phyloP scores from a whole-genome alignment of 1,140 invertebrate genomes.

The Drosophila erecta region DNA sequence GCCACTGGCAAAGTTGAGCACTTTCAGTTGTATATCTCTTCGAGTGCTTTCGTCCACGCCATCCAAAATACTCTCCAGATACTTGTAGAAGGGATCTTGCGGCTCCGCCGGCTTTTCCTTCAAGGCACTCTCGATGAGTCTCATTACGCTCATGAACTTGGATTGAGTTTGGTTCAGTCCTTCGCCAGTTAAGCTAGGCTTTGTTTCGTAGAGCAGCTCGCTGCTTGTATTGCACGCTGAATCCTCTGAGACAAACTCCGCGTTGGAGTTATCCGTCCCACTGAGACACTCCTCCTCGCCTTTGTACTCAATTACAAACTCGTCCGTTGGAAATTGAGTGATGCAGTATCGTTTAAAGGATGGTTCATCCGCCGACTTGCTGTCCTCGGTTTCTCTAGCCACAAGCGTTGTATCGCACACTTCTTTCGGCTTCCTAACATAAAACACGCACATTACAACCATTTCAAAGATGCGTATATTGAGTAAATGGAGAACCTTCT shows the following conservation, averaged over 20 bases:
- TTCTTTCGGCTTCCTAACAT: no score
- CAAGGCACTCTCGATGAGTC: conserved; percentile 26
- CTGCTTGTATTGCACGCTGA: background rate
- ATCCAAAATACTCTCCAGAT: conserved; percentile 34
- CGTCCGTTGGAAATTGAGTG: no score
- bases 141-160: conserved; percentile 27
- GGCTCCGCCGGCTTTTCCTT: conserved; percentile 1
- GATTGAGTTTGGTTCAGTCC: background rate
- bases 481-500: background rate
- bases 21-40: conserved; percentile 26
- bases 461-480: no score
- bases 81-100: conserved; percentile 42
- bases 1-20: conserved; percentile 27
- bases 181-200: background rate
- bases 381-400: background rate
- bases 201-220: background rate
- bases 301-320: background rate
- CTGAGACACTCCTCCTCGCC: conserved; percentile 1
- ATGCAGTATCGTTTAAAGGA: background rate
- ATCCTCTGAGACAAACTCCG: conserved; percentile 1
- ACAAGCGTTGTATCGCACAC: background rate
- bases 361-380: background rate
- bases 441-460: no score
- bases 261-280: conserved; percentile 1
- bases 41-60: conserved; percentile 22